phyloP scores from a whole-genome alignment of 2,888 invertebrate species.

The Acronicta leporina region DNA sequence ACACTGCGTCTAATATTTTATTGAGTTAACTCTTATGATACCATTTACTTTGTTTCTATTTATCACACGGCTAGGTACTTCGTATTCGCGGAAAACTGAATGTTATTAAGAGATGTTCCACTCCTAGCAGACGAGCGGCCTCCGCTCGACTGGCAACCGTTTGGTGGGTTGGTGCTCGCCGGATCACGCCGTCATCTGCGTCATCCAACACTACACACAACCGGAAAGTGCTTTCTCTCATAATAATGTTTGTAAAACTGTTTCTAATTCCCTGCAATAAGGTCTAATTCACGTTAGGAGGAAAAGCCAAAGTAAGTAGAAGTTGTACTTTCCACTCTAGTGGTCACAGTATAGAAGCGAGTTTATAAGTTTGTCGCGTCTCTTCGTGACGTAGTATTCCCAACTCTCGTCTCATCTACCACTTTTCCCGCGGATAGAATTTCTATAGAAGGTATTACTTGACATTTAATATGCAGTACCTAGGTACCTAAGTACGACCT shows the following conservation, averaged over 20 bases:
- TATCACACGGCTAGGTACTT: conserved; percentile 50
- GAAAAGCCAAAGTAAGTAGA: conserved; percentile 26
- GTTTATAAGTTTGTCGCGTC: conserved; percentile 58
- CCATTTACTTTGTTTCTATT: conserved; percentile 65
- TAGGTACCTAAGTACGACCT: too few relatives aligned
- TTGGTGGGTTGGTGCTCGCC: conserved; percentile 63
- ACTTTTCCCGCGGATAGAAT: conserved; percentile 83
- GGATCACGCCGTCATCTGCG: conserved; percentile 80
- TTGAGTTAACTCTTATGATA: conserved; percentile 41
- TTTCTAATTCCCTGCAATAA: conserved; percentile 68
- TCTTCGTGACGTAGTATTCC: conserved; percentile 75
- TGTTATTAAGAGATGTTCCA: conserved; percentile 56
- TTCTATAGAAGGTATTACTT: conserved; percentile 69
- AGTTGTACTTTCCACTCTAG: conserved; percentile 70
- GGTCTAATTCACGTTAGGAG: conserved; percentile 58
- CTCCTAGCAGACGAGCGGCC: conserved; percentile 74
- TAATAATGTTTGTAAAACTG: conserved; percentile 63
- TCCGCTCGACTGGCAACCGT: conserved; percentile 74
- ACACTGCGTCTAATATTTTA: conserved; percentile 22
- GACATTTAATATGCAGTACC: conserved; percentile 72
- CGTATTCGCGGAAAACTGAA: conserved; percentile 63
- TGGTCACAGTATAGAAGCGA: conserved; percentile 59
- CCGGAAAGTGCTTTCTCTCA: conserved; percentile 88
- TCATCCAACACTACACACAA: conserved; percentile 81
- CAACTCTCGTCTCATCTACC: conserved; percentile 75